Percentiles rank a stretch among this genome's conserved stretches.
These are phyloP conservation scores for Rachycentron canadum DNA, from an alignment of 2,797 vertebrate species.

Conservation along the genomic window DNA sequence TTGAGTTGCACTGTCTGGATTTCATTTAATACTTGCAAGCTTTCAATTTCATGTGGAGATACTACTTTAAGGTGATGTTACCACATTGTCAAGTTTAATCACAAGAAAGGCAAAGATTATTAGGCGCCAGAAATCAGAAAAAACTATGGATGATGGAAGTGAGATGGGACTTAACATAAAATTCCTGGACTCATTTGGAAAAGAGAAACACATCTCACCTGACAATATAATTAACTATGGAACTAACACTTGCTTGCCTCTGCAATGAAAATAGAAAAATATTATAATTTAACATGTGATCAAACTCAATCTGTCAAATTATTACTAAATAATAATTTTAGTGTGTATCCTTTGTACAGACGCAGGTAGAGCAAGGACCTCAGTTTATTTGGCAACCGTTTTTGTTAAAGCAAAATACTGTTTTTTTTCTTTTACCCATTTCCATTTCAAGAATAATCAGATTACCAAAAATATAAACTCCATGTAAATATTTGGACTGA, in stretches of 20 bases:
- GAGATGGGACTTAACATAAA: slow-evolving; percentile 6
- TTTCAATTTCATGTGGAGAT: background rate
- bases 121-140: background rate
- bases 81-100: background rate
- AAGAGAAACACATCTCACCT: background rate
- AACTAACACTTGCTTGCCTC: background rate
- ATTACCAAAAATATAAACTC: slow-evolving; percentile 31
- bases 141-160: background rate
- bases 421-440: background rate
- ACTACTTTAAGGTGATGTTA: slow-evolving; percentile 1
- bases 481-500: slow-evolving; percentile 1
- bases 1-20: slow-evolving; percentile 5
- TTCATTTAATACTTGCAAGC: background rate
- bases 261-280: background rate
- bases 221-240: background rate
- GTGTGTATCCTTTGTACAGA: slow-evolving; percentile 4
- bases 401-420: slow-evolving; percentile 41
- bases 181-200: slow-evolving; percentile 4
- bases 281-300: background rate
- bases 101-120: background rate
- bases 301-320: background rate
- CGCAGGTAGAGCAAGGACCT: background rate
- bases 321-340: background rate
- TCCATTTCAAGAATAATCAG: slow-evolving; percentile 19
- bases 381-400: slow-evolving; percentile 29